Base-by-base conservation (phyloP, 1,140 invertebrate genomes). In the Drosophila seguyi region DNA sequence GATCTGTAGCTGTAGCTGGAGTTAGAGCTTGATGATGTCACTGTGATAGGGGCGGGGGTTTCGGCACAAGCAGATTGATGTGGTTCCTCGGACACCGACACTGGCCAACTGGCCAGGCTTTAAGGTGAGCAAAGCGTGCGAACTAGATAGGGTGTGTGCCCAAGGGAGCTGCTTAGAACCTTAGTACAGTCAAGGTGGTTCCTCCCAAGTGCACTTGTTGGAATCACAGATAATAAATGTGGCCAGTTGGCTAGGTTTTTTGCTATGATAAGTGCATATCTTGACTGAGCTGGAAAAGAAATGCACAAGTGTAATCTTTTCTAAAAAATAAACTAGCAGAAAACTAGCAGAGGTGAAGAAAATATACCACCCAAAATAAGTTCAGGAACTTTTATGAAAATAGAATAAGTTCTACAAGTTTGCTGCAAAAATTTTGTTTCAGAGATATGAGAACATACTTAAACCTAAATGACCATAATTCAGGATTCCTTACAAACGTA, bases 31-130 rank as follows among this genome's bases (percentile, higher is more conserved):
- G 52, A 41, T 39, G 58, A 63, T 79, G 80, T 62, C 66, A 73
- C 67, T 45, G 59, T 62, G 25, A 42, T 48, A 18, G 62, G 73
- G 31, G 20, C 14, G 20, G 31, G 73, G 77, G n/a, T 85, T 81
- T 90, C 90, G 80, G 73, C 81, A 88, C 85, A 66, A 72, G 48
- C 63, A 90, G 85, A 90, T 88, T 88, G 84, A 87, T 87, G 80
- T 84, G 85, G 84, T 74, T 88, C 72, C 53, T 66, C 25, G 55
- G 50, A 53, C 55, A 16, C 59, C 63, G 65, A 8, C 29, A 36
- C n/a, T 5, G 67, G 18, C 58, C 82, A 81, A 86, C 78, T 83
- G 83, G 79, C 67, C 75, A 68, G 59, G 44, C 58, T 61, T 65
- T 61, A 67, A 66, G 71, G 31, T 31, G 39, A 52, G 18, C 25